Evolutionary conservation across 2,797 vertebrate genomes (phyloP).

Genomic region (Myioborus melanocephalus): DNA sequence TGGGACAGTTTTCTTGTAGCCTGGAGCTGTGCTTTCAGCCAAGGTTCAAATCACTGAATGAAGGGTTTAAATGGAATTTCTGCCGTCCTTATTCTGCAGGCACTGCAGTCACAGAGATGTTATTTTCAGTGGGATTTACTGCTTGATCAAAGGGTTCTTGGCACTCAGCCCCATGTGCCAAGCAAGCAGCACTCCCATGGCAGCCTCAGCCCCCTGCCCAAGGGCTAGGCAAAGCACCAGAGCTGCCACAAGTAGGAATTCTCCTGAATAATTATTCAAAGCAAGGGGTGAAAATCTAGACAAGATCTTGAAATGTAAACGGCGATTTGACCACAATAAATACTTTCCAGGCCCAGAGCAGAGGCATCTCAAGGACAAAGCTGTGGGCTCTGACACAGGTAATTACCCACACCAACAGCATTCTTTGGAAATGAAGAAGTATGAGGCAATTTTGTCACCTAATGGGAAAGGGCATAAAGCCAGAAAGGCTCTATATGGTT

Average conservation of each 20-base stretch:
- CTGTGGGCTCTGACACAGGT: slow-evolving; percentile 49
- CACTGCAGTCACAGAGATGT: not conserved
- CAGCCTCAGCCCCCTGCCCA: not conserved
- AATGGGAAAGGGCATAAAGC: slow-evolving; percentile 62
- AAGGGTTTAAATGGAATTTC: not conserved
- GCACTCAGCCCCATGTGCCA: not conserved
- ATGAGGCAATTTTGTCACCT: slow-evolving; percentile 65
- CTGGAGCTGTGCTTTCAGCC: not conserved
- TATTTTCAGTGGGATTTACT: not conserved
- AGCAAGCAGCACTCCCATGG: not conserved
- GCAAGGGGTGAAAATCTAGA: not conserved
- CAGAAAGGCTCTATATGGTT: slow-evolving; percentile 56
- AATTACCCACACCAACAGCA: slow-evolving; percentile 49
- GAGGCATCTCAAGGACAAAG: slow-evolving; percentile 49
- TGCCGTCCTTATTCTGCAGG: not conserved
- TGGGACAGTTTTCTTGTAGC: not conserved
- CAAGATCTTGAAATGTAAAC: not conserved
- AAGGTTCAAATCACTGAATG: not conserved
- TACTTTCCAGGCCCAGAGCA: not conserved
- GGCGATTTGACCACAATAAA: slow-evolving; percentile 1
- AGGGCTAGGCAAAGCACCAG: not conserved
- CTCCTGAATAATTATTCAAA: not conserved
- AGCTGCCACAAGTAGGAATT: not conserved
- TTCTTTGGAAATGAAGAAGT: slow-evolving; percentile 57
- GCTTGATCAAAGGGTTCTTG: not conserved